Evolutionary conservation across 1,140 invertebrate genomes (phyloP), one percentile per base, ranked within the genome.

Genomic region (Nautilus pompilius): DNA sequence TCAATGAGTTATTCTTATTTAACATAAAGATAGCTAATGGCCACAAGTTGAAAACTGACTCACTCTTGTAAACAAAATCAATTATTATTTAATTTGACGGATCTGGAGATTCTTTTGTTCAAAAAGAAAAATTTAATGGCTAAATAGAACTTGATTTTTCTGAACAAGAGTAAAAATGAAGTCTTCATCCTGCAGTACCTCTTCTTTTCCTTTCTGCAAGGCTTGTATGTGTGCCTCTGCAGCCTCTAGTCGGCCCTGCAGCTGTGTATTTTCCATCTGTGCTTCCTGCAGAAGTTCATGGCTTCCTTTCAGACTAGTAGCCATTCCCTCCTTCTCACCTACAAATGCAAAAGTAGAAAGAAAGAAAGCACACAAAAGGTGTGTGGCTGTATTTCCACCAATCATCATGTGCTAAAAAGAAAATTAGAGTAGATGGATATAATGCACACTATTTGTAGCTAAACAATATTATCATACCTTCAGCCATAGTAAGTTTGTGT

Each of bases 241-340:
- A 5, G 73, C 69, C 41, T 65, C 58, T 0, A 77, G 55, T 63
- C 70, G 65, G 0, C 69, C 70, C 33, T 48, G 48, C n/a, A 75
- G 32, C 34, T 75, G 62, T 13, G 69, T 60, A 8, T 73, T 71
- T 8, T 75, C 72, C 20, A 57, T 56, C 53, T 76, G 72, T 0
- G 69, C 46, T n/a, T 75, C 66, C 26, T 65, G 58, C 20, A 79
- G 66, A 29, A 79, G 53, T 30, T 69, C 41, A 45, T 78, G 73
- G 10, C 65, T 58, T 22, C 76, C 70, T 13, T 73, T 62, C 22
- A 77, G 54, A 58, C 71, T 80, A 4, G 67, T 70, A 10, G 49
- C 58, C 15, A 69, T 45, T 0, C 74, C 76, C 26, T 76, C 72
- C 48, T 70, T 71, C 41, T 79, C 77, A 57, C 72, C 78, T 80